Evolutionary conservation across 1,140 invertebrate genomes (phyloP).

Genomic region (Ips nitidus): DNA sequence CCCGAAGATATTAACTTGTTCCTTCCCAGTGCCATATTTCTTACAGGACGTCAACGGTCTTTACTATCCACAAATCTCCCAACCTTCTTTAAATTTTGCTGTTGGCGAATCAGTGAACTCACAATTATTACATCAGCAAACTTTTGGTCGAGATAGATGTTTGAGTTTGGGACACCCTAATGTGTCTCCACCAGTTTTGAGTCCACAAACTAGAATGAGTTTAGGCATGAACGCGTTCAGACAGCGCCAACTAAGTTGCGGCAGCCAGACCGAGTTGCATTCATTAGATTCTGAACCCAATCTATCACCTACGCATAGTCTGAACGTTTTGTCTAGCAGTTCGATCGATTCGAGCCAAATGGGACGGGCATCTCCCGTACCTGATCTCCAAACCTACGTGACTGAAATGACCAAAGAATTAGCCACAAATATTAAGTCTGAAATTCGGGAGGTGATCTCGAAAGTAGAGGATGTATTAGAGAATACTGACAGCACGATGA

Average conservation of each 20-base stretch:
- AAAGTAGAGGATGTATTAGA: slow-evolving; percentile 75
- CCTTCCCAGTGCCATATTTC: slow-evolving; percentile 50
- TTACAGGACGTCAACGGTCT: slow-evolving; percentile 47
- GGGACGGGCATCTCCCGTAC: slow-evolving; percentile 64
- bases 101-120: slow-evolving; percentile 65
- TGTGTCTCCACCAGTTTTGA: slow-evolving; percentile 57
- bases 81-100: slow-evolving; percentile 62
- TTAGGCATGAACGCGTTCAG: slow-evolving; percentile 59
- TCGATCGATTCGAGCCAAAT: slow-evolving; percentile 58
- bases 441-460: slow-evolving; percentile 76
- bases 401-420: slow-evolving; percentile 76
- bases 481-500: slow-evolving; percentile 57
- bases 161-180: slow-evolving; percentile 60
- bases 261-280: slow-evolving; percentile 70
- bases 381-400: slow-evolving; percentile 70
- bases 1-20: slow-evolving; percentile 51
- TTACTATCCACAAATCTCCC: slow-evolving; percentile 46
- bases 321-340: slow-evolving; percentile 54
- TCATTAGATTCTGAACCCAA: slow-evolving; percentile 60
- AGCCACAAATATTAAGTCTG: slow-evolving; percentile 78
- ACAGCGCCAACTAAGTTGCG: slow-evolving; percentile 65
- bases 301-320: slow-evolving; percentile 57
- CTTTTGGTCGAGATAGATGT: slow-evolving; percentile 52
- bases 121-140: slow-evolving; percentile 48
- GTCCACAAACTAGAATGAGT: slow-evolving; percentile 63